Evolutionary conservation across 2,113 vertebrate species (phyloP).

Genomic region (Boulengeromyrus knoepffleri): DNA sequence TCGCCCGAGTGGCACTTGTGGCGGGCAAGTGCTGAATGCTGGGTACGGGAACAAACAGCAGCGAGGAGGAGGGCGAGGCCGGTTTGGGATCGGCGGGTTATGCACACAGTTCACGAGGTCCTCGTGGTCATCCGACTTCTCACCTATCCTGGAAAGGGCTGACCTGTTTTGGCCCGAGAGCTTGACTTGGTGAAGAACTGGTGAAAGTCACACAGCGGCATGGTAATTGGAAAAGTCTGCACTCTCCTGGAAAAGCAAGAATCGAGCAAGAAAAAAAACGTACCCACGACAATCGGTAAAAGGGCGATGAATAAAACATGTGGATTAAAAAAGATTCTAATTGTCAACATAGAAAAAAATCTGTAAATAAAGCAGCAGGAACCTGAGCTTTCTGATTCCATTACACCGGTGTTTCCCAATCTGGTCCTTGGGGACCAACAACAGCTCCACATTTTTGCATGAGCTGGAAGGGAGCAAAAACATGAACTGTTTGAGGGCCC

Average conservation of each 20-base stretch:
- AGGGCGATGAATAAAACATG: background rate
- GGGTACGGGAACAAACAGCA: conserved; percentile 7
- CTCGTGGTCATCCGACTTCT: background rate
- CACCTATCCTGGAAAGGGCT: background rate
- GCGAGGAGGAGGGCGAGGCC: background rate
- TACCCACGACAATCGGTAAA: background rate
- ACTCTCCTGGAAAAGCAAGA: background rate
- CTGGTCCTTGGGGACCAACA: background rate
- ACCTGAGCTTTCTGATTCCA: background rate
- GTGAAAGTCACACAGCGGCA: background rate
- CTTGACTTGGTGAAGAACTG: background rate
- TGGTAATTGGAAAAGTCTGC: background rate
- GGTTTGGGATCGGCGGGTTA: background rate
- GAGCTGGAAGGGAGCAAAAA: background rate
- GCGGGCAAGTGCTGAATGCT: conserved; percentile 47
- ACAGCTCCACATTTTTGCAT: background rate
- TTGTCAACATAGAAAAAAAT: background rate
- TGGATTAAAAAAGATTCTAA: background rate
- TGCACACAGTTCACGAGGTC: background rate
- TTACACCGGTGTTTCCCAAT: background rate
- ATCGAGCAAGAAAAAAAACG: background rate
- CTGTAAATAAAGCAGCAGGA: background rate
- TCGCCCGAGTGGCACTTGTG: conserved; percentile 48
- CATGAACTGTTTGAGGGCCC: background rate
- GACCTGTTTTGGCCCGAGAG: background rate